phyloP scores from a whole-genome alignment of 1,140 invertebrate species.

The Drosophila orena region DNA sequence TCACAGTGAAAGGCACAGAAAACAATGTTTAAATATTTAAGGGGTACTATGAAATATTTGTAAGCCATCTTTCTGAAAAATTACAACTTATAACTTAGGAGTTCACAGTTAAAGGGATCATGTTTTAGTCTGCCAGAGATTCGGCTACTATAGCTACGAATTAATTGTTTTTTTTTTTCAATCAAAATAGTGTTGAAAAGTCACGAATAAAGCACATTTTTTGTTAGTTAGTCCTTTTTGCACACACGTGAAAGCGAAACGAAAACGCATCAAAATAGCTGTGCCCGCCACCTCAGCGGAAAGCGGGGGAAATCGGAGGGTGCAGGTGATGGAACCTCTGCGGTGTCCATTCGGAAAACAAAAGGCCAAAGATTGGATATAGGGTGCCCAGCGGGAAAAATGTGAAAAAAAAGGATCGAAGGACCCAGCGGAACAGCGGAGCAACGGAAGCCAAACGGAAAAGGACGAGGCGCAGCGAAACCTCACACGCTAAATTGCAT shows the following conservation, averaged over 20 bases:
- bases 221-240: neutral
- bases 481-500: slow-evolving; percentile 63
- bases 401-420: neutral
- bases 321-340: slow-evolving; percentile 13
- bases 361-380: slow-evolving; percentile 43
- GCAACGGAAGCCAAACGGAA: slow-evolving; percentile 9
- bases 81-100: too few species aligned
- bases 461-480: slow-evolving; percentile 17
- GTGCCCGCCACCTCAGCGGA: slow-evolving; percentile 6
- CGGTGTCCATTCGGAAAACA: slow-evolving; percentile 54
- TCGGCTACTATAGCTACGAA: too few species aligned
- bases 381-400: neutral
- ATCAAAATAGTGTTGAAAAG: neutral
- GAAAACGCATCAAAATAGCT: slow-evolving; percentile 35
- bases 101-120: too few species aligned
- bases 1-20: neutral
- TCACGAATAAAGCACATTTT: neutral
- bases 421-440: neutral
- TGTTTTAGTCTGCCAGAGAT: too few species aligned
- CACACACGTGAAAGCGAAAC: slow-evolving; percentile 7
- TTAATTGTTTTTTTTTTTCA: too few species aligned
- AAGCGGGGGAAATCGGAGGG: too few species aligned
- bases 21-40: neutral
- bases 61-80: too few species aligned
- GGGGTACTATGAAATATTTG: too few species aligned